phyloP scores from a whole-genome alignment of 2,797 vertebrate species.

The Phrynocephalus guinanensis region DNA sequence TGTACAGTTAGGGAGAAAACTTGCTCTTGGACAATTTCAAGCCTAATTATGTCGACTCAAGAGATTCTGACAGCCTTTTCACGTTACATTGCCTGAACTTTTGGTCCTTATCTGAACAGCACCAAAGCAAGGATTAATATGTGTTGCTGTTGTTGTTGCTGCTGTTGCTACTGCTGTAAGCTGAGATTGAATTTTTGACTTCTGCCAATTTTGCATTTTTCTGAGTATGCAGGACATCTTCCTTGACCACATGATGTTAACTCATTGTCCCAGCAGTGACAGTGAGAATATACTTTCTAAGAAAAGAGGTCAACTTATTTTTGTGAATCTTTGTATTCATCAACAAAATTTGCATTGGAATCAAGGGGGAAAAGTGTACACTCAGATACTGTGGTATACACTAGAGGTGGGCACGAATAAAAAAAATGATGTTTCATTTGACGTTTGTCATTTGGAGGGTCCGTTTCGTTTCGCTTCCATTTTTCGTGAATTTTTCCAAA shows the following conservation, averaged over 20 bases:
- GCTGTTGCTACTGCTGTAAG: conserved; percentile 26
- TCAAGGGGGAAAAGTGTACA: not conserved
- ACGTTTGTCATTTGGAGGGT: too few relatives aligned
- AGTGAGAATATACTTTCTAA: conserved; percentile 17
- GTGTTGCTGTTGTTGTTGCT: conserved; percentile 32
- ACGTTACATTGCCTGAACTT: conserved; percentile 63
- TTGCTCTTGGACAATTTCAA: conserved; percentile 61
- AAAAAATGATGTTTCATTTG: too few relatives aligned
- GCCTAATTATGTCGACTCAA: conserved; percentile 56
- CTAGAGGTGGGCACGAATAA: too few relatives aligned
- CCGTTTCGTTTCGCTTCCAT: too few relatives aligned
- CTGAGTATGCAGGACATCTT: not conserved
- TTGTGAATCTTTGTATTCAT: not conserved
- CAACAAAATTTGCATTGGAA: not conserved
- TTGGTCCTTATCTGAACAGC: conserved; percentile 62
- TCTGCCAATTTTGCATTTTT: conserved; percentile 42
- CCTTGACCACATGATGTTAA: conserved; percentile 12
- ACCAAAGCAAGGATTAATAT: conserved; percentile 53
- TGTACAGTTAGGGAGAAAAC: conserved; percentile 43
- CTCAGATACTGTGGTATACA: not conserved
- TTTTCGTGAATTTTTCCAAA: too few relatives aligned
- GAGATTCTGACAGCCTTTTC: conserved; percentile 57
- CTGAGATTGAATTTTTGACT: conserved; percentile 49
- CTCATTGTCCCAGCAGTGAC: conserved; percentile 27
- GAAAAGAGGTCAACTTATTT: not conserved